Conservation (phyloP, 2,113 vertebrate genomes). For the Austrofundulus limnaeus region DNA sequence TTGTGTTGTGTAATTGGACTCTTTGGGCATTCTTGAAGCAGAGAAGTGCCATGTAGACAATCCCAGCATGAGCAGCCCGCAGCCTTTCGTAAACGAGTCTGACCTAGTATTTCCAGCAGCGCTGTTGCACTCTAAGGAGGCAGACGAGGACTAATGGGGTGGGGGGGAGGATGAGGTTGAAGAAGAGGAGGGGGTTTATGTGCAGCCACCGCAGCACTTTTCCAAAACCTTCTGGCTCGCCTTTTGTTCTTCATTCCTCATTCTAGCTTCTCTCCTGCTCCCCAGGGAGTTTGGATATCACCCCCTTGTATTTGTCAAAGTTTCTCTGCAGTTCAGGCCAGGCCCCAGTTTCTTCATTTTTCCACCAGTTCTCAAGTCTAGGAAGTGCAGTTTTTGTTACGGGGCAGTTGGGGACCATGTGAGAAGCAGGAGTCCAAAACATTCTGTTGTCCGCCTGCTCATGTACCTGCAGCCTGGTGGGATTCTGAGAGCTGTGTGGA, state of each 20-base stretch:
- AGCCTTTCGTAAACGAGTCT: conserved; percentile 31
- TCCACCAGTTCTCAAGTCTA: neutral
- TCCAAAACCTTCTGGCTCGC: conserved; percentile 24
- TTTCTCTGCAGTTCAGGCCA: conserved; percentile 30
- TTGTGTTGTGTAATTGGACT: conserved; percentile 52
- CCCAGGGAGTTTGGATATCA: conserved; percentile 47
- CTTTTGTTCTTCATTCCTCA: conserved; percentile 64
- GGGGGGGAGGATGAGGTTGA: neutral
- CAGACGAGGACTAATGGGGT: conserved; percentile 29
- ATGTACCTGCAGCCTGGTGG: conserved; percentile 43
- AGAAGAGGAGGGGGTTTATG: conserved; percentile 26
- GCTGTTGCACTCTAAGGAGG: conserved; percentile 34
- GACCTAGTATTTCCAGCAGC: conserved; percentile 58
- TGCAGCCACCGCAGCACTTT: conserved; percentile 57
- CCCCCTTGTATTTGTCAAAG: conserved; percentile 59
- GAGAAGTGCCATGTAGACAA: conserved; percentile 31
- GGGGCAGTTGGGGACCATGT: conserved; percentile 11
- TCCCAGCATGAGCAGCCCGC: conserved; percentile 31
- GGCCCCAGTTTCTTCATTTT: conserved; percentile 5
- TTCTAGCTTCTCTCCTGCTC: conserved; percentile 41
- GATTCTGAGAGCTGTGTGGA: conserved; percentile 27
- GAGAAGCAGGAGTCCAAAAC: conserved; percentile 15
- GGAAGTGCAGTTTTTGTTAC: conserved; percentile 17
- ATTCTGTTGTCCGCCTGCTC: conserved; percentile 26
- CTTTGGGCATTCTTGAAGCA: conserved; percentile 29